Evolutionary conservation across 2,797 vertebrate species (phyloP).

Genomic region (Iguana delicatissima): DNA sequence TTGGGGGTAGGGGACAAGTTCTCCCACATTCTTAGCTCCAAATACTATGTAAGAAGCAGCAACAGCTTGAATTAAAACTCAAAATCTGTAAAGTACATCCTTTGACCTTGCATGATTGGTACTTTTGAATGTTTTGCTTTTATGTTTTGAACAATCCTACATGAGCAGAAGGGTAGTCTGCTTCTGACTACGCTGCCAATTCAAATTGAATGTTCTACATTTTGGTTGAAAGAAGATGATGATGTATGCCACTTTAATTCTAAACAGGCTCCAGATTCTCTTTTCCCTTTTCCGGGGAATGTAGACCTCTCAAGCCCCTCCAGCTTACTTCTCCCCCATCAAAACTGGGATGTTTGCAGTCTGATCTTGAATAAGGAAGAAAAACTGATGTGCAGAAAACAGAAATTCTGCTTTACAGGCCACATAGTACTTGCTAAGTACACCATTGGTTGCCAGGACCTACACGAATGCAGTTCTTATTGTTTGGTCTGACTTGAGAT

Average conservation of each 20-base stretch:
- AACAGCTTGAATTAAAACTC: constrained; percentile 3
- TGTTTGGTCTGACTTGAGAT: neutral
- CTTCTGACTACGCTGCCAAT: constrained; percentile 57
- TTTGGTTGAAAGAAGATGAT: constrained; percentile 45
- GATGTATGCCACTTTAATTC: constrained; percentile 52
- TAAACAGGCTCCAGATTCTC: constrained; percentile 36
- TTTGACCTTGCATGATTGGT: constrained; percentile 55
- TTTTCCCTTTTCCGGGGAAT: neutral
- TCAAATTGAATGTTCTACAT: constrained; percentile 69
- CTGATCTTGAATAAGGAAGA: neutral
- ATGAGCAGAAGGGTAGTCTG: constrained; percentile 28
- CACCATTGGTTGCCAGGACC: neutral
- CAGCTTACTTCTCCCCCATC: neutral
- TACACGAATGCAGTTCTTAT: neutral
- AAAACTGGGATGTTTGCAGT: constrained; percentile 1
- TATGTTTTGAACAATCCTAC: constrained; percentile 56
- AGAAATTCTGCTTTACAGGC: neutral
- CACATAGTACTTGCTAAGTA: neutral
- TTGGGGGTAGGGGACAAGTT: neutral
- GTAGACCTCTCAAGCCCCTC: neutral
- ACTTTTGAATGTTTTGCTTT: accelerated
- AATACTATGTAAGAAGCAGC: constrained; percentile 32
- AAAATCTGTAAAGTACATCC: constrained; percentile 5
- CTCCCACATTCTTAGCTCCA: constrained; percentile 32
- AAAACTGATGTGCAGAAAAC: neutral